A percentile compares a stretch with the other conserved stretches of the same genome.
phyloP scores from a whole-genome alignment of 2,888 invertebrate species.

The Pollenia amentaria region DNA sequence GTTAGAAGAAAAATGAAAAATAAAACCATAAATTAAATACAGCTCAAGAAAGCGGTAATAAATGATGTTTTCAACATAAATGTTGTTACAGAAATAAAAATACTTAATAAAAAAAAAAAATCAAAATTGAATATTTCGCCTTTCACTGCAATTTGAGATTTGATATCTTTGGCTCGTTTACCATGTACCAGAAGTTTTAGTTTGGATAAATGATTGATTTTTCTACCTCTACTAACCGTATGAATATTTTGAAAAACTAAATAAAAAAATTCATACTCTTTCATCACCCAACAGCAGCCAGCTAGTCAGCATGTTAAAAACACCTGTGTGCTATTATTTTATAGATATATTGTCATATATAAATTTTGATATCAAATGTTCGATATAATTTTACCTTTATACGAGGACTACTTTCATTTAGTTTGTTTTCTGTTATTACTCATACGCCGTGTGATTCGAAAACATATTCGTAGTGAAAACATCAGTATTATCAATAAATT shows the following conservation, averaged over 20 bases:
- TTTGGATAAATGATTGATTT: constrained; percentile 78
- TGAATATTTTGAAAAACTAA: constrained; percentile 74
- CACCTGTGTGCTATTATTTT: constrained; percentile 83
- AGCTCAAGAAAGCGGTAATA: constrained; percentile 56
- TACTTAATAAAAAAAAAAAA: constrained; percentile 19
- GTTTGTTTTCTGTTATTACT: constrained; percentile 56
- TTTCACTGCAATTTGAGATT: constrained; percentile 67
- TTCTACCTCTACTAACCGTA: constrained; percentile 62
- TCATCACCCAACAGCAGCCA: constrained; percentile 73
- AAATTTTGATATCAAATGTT: constrained; percentile 65
- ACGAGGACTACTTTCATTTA: constrained; percentile 43
- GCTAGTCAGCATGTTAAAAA: constrained; percentile 70
- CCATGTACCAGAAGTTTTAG: constrained; percentile 44
- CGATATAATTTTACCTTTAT: constrained; percentile 73
- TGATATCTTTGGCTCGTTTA: constrained; percentile 67
- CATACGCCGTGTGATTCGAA: constrained; percentile 67
- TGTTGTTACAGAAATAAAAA: constrained; percentile 56
- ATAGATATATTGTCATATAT: constrained; percentile 79
- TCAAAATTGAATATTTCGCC: constrained; percentile 65
- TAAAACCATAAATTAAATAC: constrained; percentile 58
- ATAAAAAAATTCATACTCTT: constrained; percentile 71
- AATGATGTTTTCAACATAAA: constrained; percentile 71
- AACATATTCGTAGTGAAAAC: constrained; percentile 1
- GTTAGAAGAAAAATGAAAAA: constrained; percentile 34
- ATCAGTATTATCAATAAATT: constrained; percentile 33